Base-by-base conservation (phyloP, 2,888 invertebrate species). In the Argyresthia albistria region DNA sequence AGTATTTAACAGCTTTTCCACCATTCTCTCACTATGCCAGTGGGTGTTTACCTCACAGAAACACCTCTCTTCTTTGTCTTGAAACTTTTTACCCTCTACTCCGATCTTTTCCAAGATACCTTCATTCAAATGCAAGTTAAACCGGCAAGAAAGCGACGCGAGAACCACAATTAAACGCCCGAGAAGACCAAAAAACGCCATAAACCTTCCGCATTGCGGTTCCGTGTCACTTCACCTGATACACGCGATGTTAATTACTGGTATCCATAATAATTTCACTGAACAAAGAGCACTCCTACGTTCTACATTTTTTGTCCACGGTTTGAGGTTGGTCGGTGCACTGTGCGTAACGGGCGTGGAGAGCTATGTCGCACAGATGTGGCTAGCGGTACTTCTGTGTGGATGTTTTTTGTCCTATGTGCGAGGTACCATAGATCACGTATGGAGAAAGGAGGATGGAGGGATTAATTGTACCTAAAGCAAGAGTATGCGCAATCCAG, bases 321-420 rank as follows among this genome's bases (percentile, higher is more conserved):
- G 61, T 57, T 52, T 65, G 62, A 76, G 75, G 73, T 73, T 69
- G 63, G 60, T 59, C 60, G 63, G 67, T 16, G 42, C 52, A 50
- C 60, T 60, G 65, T 57, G 64, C 60, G 68, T 82, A 81, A 81
- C 83, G 83, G 83, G 16, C 12, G 45, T 15, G 72, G 73, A 69
- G 71, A 66, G 60, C 76, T 79, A 83, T 76, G 76, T 70, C 68
- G 76, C 73, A 82, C 86, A 87, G 84, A 87, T 86, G 86, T 70
- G 74, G 61, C 63, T 84, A 84, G 83, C 84, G 84, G 86, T 84
- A 82, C 73, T 71, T 70, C 67, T 61, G 63, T 64, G 64, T 25
- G 25, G 25, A 25, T 25, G 64, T 77, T 80, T 80, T 83, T 83
- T 81, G 72, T 72, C 66, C 61, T 60, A 57, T 39, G 4, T 39